These are phyloP conservation scores for Hesperophylax magnus DNA, from an alignment of 1,140 invertebrate species.

Conservation along the genomic window DNA sequence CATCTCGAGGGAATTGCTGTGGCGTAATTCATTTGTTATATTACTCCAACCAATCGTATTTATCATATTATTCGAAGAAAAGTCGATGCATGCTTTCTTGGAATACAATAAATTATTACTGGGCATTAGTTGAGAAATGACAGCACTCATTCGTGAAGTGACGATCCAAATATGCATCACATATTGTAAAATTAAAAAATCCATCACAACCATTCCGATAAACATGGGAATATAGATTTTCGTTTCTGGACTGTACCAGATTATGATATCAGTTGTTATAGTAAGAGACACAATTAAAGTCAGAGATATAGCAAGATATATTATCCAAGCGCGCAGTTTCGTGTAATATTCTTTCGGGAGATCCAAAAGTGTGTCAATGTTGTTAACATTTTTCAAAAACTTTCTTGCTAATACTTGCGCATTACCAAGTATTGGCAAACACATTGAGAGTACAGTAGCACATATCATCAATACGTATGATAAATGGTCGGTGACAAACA, in stretches of 20 bases:
- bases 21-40: neutral
- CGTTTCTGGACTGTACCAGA: neutral
- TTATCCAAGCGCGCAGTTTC: neutral
- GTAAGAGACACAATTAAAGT: neutral
- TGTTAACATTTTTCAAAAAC: neutral
- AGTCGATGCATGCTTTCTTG: neutral
- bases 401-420: no score
- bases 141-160: neutral
- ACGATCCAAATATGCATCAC: neutral
- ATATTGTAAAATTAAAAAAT: neutral
- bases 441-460: no score
- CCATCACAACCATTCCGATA: neutral
- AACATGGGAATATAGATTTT: neutral
- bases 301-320: neutral
- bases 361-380: neutral
- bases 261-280: neutral
- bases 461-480: no score
- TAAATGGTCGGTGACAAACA: no score
- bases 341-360: neutral
- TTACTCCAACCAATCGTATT: neutral
- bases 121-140: neutral
- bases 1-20: neutral
- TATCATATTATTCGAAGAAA: neutral
- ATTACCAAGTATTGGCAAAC: no score
- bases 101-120: neutral